Conservation (phyloP, 1,140 invertebrate genomes). For the Triops cancriformis region DNA sequence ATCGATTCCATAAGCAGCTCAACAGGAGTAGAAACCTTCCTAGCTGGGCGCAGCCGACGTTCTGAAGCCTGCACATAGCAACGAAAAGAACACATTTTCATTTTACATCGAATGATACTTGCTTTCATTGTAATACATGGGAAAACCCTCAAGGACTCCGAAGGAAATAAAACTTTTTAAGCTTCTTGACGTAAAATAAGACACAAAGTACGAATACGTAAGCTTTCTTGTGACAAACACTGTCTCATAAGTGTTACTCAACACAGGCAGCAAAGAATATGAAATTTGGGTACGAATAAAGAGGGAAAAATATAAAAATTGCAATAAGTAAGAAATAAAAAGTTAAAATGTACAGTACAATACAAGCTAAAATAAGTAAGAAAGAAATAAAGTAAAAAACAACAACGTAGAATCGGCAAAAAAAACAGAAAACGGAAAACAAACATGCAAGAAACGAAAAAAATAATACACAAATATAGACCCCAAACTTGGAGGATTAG, state of each 20-base stretch:
- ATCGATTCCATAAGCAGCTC: slow-evolving; percentile 85
- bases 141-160: neutral
- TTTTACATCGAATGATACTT: neutral
- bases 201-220: neutral
- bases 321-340: too few species aligned
- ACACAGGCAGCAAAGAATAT: slow-evolving; percentile 15
- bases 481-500: neutral
- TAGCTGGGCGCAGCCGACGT: slow-evolving; percentile 62
- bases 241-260: neutral
- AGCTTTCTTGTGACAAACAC: too few species aligned
- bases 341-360: too few species aligned
- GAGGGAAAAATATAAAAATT: slow-evolving; percentile 23
- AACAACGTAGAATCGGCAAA: too few species aligned
- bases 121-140: neutral
- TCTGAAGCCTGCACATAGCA: slow-evolving; percentile 62
- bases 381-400: too few species aligned
- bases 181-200: neutral
- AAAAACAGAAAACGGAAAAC: too few species aligned
- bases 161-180: neutral
- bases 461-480: neutral
- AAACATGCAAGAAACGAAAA: too few species aligned
- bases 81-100: neutral
- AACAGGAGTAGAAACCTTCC: slow-evolving; percentile 60
- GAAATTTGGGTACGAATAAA: neutral
- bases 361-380: too few species aligned